Percentiles rank a stretch among this genome's conserved stretches.
Evolutionary conservation across 2,113 vertebrate species (phyloP).

Genomic region (Mirounga angustirostris): DNA sequence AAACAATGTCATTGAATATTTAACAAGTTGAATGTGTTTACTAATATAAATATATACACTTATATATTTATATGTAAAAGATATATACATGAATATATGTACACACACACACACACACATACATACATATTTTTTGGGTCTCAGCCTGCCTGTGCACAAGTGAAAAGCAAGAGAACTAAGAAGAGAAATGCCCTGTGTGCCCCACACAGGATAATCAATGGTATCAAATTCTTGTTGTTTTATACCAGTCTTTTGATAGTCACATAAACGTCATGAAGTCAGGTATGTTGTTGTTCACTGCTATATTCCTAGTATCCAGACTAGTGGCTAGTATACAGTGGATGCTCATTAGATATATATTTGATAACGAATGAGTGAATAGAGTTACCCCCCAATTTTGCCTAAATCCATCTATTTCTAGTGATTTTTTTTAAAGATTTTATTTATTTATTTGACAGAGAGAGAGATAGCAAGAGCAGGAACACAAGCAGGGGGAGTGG

Average conservation of each 20-base stretch:
- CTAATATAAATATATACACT: background rate
- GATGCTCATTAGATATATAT: background rate
- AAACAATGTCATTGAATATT: constrained; percentile 8
- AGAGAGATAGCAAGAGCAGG: too few relatives aligned
- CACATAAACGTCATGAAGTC: background rate
- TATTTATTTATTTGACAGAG: too few relatives aligned
- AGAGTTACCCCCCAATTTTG: background rate
- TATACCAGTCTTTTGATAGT: background rate
- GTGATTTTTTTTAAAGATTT: background rate
- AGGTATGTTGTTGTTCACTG: background rate
- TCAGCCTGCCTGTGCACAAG: background rate
- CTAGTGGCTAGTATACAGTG: background rate
- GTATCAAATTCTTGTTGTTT: background rate
- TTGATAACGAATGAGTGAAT: background rate
- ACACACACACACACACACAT: too few relatives aligned
- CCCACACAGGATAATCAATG: background rate
- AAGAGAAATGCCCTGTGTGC: background rate
- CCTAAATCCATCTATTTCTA: background rate
- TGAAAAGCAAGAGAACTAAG: background rate
- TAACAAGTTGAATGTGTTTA: background rate
- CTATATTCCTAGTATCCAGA: background rate
- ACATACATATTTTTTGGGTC: background rate
- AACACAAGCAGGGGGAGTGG: too few relatives aligned
- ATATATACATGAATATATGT: background rate
- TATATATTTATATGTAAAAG: background rate